Conservation (phyloP, 2,113 vertebrate genomes). For the Genyomyrus donnyi region DNA sequence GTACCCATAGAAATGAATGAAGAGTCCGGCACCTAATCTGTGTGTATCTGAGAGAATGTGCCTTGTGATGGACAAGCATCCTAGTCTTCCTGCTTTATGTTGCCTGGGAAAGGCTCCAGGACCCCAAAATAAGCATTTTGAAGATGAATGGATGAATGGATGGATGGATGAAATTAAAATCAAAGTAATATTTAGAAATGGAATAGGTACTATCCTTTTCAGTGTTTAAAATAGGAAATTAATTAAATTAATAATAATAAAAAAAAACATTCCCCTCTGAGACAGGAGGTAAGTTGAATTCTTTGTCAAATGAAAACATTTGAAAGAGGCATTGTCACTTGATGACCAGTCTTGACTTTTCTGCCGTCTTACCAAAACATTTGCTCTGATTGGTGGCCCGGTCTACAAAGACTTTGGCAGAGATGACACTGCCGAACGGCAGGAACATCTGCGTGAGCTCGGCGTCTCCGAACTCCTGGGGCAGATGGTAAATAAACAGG, state of each 20-base stretch:
- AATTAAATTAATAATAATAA: background rate
- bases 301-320: constrained; percentile 25
- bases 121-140: background rate
- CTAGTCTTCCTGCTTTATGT: background rate
- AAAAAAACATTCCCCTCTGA: background rate
- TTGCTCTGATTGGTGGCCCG: constrained; percentile 98
- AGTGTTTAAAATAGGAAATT: background rate
- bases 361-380: constrained; percentile 82
- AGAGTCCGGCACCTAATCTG: background rate
- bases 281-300: background rate
- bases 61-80: background rate
- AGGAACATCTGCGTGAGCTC: constrained; percentile 98
- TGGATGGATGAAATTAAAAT: background rate
- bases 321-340: constrained; percentile 50
- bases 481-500: constrained; percentile 99
- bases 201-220: background rate
- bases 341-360: constrained; percentile 34
- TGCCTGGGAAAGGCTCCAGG: background rate
- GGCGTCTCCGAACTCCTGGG: constrained; percentile 94
- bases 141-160: too few species aligned
- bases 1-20: background rate
- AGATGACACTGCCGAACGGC: constrained; percentile 96
- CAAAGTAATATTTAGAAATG: background rate
- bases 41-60: background rate
- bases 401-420: constrained; percentile 98